Evolutionary conservation across 2,797 vertebrate genomes (phyloP).

Genomic region (Manis javanica): DNA sequence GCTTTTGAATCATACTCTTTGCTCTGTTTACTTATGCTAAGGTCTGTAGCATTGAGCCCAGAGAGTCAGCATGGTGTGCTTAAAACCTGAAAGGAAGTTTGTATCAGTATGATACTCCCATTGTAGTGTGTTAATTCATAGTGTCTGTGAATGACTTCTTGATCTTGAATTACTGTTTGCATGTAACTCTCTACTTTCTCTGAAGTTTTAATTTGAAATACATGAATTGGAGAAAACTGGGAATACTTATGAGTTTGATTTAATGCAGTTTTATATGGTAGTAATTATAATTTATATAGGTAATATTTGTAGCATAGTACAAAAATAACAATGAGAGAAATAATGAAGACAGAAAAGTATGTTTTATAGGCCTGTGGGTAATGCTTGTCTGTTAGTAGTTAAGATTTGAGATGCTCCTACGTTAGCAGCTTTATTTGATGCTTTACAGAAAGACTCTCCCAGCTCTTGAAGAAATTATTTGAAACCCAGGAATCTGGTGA

Average conservation of each 20-base stretch:
- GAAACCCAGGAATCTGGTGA: constrained; percentile 99
- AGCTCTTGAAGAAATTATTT: constrained; percentile 98
- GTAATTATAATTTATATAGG: constrained; percentile 23
- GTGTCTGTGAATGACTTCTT: constrained; percentile 35
- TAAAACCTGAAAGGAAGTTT: constrained; percentile 52
- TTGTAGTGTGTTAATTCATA: constrained; percentile 15
- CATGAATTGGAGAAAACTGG: constrained; percentile 40
- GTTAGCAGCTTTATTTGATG: constrained; percentile 73
- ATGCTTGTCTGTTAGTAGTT: constrained; percentile 42
- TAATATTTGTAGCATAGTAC: constrained; percentile 4
- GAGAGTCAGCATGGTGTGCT: not conserved
- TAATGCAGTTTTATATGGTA: not conserved
- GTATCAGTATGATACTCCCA: not conserved
- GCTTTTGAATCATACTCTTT: constrained; percentile 22
- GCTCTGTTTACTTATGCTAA: constrained; percentile 18
- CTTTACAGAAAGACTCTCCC: constrained; percentile 95
- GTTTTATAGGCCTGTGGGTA: not conserved
- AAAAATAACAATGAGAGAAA: constrained; percentile 21
- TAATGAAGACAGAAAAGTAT: constrained; percentile 28
- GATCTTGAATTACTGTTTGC: constrained; percentile 42
- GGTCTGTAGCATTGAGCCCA: not conserved
- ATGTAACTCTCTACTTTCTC: constrained; percentile 44
- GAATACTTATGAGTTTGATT: not conserved
- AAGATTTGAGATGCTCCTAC: constrained; percentile 61
- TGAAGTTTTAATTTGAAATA: constrained; percentile 47